A percentile compares a stretch with the other conserved stretches of the same genome.
Conservation (phyloP, 2,888 invertebrate genomes). For the Byasa hedistus region DNA sequence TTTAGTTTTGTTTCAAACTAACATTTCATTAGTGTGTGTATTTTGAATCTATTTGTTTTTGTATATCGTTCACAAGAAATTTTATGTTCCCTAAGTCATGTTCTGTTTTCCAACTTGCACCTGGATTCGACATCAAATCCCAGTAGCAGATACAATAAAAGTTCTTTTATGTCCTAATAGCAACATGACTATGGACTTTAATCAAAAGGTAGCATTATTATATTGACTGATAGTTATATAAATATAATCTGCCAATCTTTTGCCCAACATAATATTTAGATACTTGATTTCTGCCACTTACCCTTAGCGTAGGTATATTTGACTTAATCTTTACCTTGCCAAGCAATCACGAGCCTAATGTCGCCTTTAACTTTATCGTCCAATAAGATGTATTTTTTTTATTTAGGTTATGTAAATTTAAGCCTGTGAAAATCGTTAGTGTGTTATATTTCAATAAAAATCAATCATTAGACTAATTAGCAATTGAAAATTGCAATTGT, state of each 20-base stretch:
- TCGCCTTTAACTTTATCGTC: constrained; percentile 30
- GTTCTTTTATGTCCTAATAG: not conserved
- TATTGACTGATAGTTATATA: too few relatives aligned
- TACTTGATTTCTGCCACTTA: not conserved
- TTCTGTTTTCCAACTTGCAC: not conserved
- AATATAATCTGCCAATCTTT: too few relatives aligned
- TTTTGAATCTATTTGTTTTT: too few relatives aligned
- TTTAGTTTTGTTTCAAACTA: too few relatives aligned
- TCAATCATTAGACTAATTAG: constrained; percentile 19
- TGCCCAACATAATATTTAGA: not conserved
- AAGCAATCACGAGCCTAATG: constrained; percentile 28
- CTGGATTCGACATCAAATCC: too few relatives aligned
- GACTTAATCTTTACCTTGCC: constrained; percentile 30
- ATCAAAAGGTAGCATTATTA: too few relatives aligned
- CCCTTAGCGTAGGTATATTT: not conserved
- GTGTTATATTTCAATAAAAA: constrained; percentile 7
- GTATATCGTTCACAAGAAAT: too few relatives aligned
- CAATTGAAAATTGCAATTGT: constrained; percentile 32
- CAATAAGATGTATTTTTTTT: constrained; percentile 23
- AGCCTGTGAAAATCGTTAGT: constrained; percentile 16
- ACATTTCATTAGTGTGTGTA: too few relatives aligned
- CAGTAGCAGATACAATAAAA: too few relatives aligned
- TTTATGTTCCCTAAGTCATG: not conserved
- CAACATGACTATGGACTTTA: not conserved
- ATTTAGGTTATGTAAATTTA: constrained; percentile 20